Evolutionary conservation across 2,113 vertebrate species (phyloP).

Genomic region (Etheostoma spectabile): DNA sequence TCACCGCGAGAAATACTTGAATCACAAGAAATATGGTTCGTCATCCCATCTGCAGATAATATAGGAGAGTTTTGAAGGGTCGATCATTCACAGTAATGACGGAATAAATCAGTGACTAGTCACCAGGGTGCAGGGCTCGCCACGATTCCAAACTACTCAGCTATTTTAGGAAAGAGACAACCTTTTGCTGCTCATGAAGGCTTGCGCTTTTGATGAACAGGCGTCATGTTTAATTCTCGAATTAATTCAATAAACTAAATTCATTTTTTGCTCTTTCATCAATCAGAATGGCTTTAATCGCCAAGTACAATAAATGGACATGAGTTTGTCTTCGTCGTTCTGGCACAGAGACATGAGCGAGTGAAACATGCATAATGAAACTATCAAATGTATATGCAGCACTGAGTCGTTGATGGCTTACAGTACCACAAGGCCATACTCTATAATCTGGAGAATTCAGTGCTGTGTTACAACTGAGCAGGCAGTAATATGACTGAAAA

Average conservation of each 20-base stretch:
- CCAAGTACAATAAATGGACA: slow-evolving; percentile 55
- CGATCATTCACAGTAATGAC: slow-evolving; percentile 88
- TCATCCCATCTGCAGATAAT: slow-evolving; percentile 85
- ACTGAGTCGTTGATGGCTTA: slow-evolving; percentile 20
- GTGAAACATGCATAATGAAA: slow-evolving; percentile 27
- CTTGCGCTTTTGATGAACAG: slow-evolving; percentile 58
- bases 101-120: slow-evolving; percentile 87
- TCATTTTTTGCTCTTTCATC: slow-evolving; percentile 59
- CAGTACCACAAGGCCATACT: slow-evolving; percentile 27
- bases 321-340: slow-evolving; percentile 53
- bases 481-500: slow-evolving; percentile 58
- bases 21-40: slow-evolving; percentile 82
- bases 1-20: slow-evolving; percentile 86
- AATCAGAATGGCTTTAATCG: slow-evolving; percentile 55
- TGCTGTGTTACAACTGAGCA: slow-evolving; percentile 26
- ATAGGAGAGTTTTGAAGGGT: slow-evolving; percentile 86
- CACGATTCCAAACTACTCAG: slow-evolving; percentile 70
- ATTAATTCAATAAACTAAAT: slow-evolving; percentile 62
- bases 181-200: slow-evolving; percentile 79
- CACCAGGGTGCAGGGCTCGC: slow-evolving; percentile 77
- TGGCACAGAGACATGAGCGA: slow-evolving; percentile 1
- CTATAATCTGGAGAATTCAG: slow-evolving; percentile 46
- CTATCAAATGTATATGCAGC: slow-evolving; percentile 34
- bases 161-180: slow-evolving; percentile 84
- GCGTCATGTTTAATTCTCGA: slow-evolving; percentile 62